phyloP scores from a whole-genome alignment of 2,888 invertebrate genomes.

The Cheilosia grossa region DNA sequence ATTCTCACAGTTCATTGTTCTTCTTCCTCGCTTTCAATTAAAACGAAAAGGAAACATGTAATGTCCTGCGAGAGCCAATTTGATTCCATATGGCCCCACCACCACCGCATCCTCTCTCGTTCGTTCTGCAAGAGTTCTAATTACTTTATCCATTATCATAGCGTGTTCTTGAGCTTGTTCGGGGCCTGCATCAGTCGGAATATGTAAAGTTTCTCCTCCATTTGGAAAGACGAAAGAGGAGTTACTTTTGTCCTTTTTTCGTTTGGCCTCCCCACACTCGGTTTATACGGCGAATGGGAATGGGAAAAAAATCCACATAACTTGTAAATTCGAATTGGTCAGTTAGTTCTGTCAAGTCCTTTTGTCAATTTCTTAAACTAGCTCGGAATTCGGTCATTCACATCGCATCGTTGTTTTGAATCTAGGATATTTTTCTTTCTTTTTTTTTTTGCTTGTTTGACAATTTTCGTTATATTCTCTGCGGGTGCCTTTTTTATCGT shows the following conservation, averaged over 20 bases:
- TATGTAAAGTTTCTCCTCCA: constrained; percentile 48
- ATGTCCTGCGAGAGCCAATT: constrained; percentile 7
- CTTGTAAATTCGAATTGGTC: constrained; percentile 34
- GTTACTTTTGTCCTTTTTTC: constrained; percentile 2
- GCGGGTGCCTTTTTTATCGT: constrained; percentile 17
- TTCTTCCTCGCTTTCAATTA: constrained; percentile 29
- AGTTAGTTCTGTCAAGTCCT: constrained; percentile 5
- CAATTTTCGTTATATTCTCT: constrained; percentile 35
- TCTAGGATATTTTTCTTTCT: constrained; percentile 13
- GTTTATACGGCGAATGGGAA: neutral
- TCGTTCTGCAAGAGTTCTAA: constrained; percentile 50
- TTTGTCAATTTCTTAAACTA: constrained; percentile 37
- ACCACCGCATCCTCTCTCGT: neutral
- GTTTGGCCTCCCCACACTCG: neutral
- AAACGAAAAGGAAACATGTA: constrained; percentile 51
- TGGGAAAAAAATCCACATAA: constrained; percentile 27
- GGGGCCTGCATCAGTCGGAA: constrained; percentile 48
- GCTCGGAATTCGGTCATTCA: neutral
- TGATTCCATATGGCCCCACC: neutral
- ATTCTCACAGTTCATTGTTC: constrained; percentile 52
- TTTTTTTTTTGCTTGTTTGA: constrained; percentile 28
- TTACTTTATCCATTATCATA: constrained; percentile 63
- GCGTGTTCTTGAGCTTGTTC: constrained; percentile 34
- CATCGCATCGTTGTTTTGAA: constrained; percentile 24
- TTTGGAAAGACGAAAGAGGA: neutral